Conservation (phyloP, 2,888 invertebrate genomes). For the Spatulosminthurus flaviceps region DNA sequence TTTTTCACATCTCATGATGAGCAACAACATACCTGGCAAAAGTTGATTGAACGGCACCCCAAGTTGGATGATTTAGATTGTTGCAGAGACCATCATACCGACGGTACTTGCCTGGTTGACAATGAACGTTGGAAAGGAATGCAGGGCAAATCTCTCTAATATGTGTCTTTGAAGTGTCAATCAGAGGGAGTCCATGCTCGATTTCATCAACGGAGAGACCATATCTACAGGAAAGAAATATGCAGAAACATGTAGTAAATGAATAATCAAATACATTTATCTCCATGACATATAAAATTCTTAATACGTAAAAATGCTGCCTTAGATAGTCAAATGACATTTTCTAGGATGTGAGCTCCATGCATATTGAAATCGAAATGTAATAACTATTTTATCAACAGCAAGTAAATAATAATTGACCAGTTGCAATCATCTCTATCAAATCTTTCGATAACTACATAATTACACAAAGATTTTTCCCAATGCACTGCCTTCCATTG, state of each 20-base stretch:
- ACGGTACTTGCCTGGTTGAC: conserved; percentile 86
- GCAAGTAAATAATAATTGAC: not conserved
- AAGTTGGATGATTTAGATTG: conserved; percentile 86
- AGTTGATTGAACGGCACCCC: conserved; percentile 86
- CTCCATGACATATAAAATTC: too few relatives aligned
- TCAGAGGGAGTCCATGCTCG: conserved; percentile 84
- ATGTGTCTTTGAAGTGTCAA: conserved; percentile 87
- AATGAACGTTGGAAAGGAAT: conserved; percentile 85
- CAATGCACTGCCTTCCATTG: too few relatives aligned
- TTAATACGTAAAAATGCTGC: conserved; percentile 35
- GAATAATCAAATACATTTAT: not conserved
- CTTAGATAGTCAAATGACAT: too few relatives aligned
- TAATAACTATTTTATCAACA: not conserved
- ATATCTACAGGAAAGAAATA: conserved; percentile 72
- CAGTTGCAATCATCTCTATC: not conserved
- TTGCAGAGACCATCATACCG: conserved; percentile 89
- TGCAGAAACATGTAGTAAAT: conserved; percentile 43
- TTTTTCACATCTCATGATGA: not conserved
- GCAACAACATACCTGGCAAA: conserved; percentile 76
- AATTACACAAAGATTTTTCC: too few relatives aligned
- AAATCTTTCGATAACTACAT: not conserved
- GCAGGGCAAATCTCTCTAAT: conserved; percentile 88
- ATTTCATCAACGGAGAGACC: conserved; percentile 85
- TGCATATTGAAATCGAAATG: too few relatives aligned
- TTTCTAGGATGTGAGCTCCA: too few relatives aligned